phyloP scores from a whole-genome alignment of 2,113 vertebrate species.

The Zosterops japonicus region DNA sequence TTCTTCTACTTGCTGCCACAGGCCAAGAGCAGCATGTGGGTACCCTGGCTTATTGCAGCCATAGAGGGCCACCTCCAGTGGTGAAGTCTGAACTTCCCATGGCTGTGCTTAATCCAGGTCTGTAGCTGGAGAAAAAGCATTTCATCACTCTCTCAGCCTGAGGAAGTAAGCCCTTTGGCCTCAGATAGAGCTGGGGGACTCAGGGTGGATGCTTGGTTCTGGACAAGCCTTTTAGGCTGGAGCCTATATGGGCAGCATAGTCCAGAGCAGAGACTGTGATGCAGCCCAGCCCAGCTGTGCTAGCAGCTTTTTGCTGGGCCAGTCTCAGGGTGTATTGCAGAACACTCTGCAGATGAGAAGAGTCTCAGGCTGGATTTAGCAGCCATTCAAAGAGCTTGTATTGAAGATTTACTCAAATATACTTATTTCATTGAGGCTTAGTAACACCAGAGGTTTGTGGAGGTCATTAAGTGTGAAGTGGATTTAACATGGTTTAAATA shows the following conservation, averaged over 20 bases:
- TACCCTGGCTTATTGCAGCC: background rate
- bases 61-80: background rate
- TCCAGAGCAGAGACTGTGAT: too few species aligned
- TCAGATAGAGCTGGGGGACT: background rate
- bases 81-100: background rate
- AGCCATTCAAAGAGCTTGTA: background rate
- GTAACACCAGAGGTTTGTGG: background rate
- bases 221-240: background rate
- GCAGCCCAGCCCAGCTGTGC: background rate
- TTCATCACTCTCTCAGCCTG: background rate
- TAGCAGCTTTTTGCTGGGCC: background rate
- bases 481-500: background rate
- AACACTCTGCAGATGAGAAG: background rate
- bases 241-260: background rate
- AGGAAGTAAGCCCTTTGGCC: background rate
- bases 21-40: background rate
- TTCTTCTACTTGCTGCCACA: background rate
- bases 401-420: background rate
- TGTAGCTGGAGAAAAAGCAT: background rate
- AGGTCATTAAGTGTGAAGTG: background rate
- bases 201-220: background rate
- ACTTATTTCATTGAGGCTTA: background rate
- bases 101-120: background rate
- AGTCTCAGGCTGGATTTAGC: background rate
- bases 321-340: accelerated